Evolutionary conservation across 2,797 vertebrate genomes (phyloP).

Genomic region (Babyrousa celebensis): DNA sequence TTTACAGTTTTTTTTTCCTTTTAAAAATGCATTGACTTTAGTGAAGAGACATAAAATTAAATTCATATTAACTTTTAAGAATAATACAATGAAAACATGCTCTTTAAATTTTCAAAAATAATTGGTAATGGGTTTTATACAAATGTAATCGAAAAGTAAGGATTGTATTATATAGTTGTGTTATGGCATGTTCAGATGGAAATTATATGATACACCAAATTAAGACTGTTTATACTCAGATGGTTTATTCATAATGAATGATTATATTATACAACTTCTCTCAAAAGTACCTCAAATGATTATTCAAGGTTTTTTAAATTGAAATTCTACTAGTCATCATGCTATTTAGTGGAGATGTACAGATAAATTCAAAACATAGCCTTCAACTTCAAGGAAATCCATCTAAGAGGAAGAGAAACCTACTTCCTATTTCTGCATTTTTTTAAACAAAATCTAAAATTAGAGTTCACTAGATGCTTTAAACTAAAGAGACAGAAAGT

Average conservation of each 20-base stretch:
- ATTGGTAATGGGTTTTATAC: background rate
- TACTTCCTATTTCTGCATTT: conserved; percentile 26
- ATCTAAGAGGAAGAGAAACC: background rate
- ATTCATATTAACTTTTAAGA: conserved; percentile 1
- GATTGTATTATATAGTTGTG: background rate
- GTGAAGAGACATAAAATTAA: conserved; percentile 39
- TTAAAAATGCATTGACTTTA: background rate
- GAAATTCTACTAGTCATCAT: background rate
- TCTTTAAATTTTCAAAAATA: background rate
- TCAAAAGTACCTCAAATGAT: background rate
- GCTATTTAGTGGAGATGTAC: background rate
- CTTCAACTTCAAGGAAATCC: conserved; percentile 13
- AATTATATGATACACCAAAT: conserved; percentile 29
- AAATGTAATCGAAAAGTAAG: conserved; percentile 4
- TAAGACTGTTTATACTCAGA: conserved; percentile 13
- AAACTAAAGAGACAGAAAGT: background rate
- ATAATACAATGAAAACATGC: background rate
- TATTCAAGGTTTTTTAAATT: background rate
- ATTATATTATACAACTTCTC: background rate
- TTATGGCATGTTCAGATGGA: background rate
- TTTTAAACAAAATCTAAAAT: no score
- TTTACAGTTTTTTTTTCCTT: background rate
- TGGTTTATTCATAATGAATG: background rate
- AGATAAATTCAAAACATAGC: background rate
- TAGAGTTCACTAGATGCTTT: background rate